Evolutionary conservation across 2,888 invertebrate genomes (phyloP).

Genomic region (Hydriomena furcata): DNA sequence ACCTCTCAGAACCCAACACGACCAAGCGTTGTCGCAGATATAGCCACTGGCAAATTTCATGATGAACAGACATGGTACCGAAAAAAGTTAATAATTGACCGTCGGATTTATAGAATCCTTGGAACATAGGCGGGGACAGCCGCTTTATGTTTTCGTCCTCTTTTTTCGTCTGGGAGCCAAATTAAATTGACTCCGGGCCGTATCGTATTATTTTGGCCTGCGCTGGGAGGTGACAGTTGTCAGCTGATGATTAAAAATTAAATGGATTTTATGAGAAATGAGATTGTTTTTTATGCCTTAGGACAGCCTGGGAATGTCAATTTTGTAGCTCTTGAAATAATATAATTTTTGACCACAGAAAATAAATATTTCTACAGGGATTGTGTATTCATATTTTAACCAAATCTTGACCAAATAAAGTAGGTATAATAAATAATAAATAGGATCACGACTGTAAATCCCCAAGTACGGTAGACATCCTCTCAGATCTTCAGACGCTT

Average conservation of each 20-base stretch:
- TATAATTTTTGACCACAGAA: too few species aligned
- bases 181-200: constrained; percentile 68
- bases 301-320: background rate
- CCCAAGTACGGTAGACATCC: too few species aligned
- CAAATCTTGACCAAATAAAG: too few species aligned
- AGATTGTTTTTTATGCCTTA: constrained; percentile 12
- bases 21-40: constrained; percentile 39
- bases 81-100: constrained; percentile 66
- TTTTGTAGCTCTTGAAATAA: background rate
- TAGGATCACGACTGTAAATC: too few species aligned
- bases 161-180: constrained; percentile 73
- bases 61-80: constrained; percentile 41
- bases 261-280: constrained; percentile 36
- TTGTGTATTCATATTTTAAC: background rate
- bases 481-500: too few species aligned
- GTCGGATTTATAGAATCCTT: constrained; percentile 60
- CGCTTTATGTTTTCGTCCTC: constrained; percentile 60
- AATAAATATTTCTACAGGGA: too few species aligned
- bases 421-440: too few species aligned
- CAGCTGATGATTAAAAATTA: constrained; percentile 30
- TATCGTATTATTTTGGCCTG: constrained; percentile 42
- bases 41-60: constrained; percentile 61
- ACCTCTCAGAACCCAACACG: constrained; percentile 27
- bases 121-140: constrained; percentile 69
- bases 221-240: constrained; percentile 46